Evolutionary conservation across 2,797 vertebrate species (phyloP).

Genomic region (Chelon auratus): DNA sequence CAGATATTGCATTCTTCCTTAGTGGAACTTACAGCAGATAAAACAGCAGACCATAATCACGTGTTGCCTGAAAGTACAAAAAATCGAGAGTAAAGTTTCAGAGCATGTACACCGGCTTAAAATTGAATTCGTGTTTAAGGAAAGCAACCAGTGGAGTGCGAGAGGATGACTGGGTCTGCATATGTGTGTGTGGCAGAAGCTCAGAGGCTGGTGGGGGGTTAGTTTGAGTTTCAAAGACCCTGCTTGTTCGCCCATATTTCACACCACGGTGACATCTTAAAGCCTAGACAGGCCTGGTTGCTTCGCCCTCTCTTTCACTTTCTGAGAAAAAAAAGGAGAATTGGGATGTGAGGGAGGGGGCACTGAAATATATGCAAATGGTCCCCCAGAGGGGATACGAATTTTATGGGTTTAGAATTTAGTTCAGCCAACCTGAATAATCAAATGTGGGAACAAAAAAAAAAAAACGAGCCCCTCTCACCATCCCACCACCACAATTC

Average conservation of each 20-base stretch:
- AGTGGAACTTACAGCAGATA: not conserved
- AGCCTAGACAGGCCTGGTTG: slow-evolving; percentile 85
- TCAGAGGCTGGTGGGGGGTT: slow-evolving; percentile 65
- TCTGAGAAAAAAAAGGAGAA: slow-evolving; percentile 82
- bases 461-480: slow-evolving; percentile 76
- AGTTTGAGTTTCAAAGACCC: slow-evolving; percentile 85
- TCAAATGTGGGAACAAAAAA: slow-evolving; percentile 92
- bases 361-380: slow-evolving; percentile 90
- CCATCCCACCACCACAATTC: slow-evolving; percentile 59
- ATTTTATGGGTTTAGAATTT: slow-evolving; percentile 91
- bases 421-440: slow-evolving; percentile 95
- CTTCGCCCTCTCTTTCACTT: slow-evolving; percentile 85
- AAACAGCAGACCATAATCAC: not conserved
- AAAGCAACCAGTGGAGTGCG: slow-evolving; percentile 50
- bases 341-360: slow-evolving; percentile 74
- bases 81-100: slow-evolving; percentile 37
- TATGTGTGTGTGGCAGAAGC: slow-evolving; percentile 60
- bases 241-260: slow-evolving; percentile 88
- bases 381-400: slow-evolving; percentile 87
- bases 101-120: slow-evolving; percentile 23
- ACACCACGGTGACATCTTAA: slow-evolving; percentile 88
- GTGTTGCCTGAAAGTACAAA: slow-evolving; percentile 10
- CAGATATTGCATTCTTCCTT: not conserved
- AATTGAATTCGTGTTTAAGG: slow-evolving; percentile 61
- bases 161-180: slow-evolving; percentile 48